Conservation (phyloP, 2,797 vertebrate genomes). For the Glyptemys insculpta region DNA sequence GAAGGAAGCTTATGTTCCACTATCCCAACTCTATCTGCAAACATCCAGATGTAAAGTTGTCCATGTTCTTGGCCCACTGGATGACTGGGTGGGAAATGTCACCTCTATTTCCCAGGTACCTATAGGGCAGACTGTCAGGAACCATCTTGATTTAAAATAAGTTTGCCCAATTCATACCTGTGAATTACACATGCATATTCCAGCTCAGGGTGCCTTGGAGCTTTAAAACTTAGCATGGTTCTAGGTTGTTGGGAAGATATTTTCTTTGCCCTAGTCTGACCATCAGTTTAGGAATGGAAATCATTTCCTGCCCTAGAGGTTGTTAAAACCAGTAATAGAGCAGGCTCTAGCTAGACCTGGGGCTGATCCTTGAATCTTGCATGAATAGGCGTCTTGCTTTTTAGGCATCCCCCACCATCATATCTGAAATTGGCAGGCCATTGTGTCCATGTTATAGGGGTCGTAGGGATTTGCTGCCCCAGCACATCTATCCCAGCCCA, state of each 20-base stretch:
- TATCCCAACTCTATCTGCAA: conserved; percentile 3
- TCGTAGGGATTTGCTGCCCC: background rate
- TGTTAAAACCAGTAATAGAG: background rate
- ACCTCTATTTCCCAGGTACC: background rate
- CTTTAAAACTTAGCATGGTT: background rate
- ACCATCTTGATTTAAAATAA: background rate
- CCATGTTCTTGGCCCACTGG: background rate
- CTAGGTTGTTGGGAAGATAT: background rate
- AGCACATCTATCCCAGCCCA: background rate
- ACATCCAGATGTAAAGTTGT: background rate
- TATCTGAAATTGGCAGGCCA: background rate
- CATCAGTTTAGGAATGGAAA: background rate
- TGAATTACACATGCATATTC: background rate
- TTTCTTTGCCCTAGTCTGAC: background rate
- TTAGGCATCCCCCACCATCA: background rate
- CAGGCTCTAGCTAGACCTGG: background rate
- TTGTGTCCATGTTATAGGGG: background rate
- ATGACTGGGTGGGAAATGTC: background rate
- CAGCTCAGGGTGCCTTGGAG: background rate
- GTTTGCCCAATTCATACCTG: background rate
- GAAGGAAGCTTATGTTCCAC: background rate
- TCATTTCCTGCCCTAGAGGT: background rate
- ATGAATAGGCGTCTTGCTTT: rapidly evolving
- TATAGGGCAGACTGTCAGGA: background rate
- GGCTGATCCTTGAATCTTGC: rapidly evolving